These are phyloP conservation scores for cat (Felis catus) DNA, from an alignment of 2,113 vertebrate genomes.

Conservation along the genomic window DNA sequence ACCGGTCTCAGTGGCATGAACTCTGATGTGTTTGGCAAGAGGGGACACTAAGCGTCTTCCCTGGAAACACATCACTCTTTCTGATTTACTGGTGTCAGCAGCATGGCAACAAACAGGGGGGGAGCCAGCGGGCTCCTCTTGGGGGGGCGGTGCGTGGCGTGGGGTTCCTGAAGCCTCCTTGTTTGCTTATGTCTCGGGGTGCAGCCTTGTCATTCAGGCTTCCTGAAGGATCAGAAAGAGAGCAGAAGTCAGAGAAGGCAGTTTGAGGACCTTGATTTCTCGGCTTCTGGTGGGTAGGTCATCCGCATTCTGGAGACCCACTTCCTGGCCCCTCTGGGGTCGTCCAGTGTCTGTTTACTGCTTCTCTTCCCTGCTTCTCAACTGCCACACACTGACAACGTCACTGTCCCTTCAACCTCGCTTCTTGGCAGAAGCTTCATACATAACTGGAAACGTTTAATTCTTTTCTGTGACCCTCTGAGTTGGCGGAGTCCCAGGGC, in stretches of 20 bases:
- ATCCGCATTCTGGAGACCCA: not conserved
- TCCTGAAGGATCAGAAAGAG: not conserved
- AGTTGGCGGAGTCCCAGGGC: too few species aligned
- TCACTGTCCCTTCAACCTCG: not conserved
- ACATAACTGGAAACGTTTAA: not conserved
- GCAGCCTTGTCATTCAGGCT: not conserved
- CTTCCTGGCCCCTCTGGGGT: not conserved
- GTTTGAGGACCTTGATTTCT: not conserved
- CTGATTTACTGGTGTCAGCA: conserved; percentile 16
- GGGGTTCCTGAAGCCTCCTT: not conserved
- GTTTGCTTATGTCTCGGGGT: not conserved
- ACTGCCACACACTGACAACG: not conserved
- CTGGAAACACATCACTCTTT: conserved; percentile 28
- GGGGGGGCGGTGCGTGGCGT: not conserved
- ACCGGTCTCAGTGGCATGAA: conserved; percentile 47
- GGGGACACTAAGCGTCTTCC: conserved; percentile 7
- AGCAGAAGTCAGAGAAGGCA: not conserved
- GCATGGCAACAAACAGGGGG: not conserved
- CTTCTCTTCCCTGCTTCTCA: not conserved
- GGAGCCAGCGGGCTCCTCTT: not conserved
- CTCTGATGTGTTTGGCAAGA: conserved; percentile 12
- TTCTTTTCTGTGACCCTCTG: not conserved
- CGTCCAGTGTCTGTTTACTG: rapidly evolving
- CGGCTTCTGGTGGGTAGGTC: not conserved
- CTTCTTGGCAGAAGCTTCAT: not conserved